Conservation (phyloP, 2,888 invertebrate species). For the Rugalucina vietnamica region DNA sequence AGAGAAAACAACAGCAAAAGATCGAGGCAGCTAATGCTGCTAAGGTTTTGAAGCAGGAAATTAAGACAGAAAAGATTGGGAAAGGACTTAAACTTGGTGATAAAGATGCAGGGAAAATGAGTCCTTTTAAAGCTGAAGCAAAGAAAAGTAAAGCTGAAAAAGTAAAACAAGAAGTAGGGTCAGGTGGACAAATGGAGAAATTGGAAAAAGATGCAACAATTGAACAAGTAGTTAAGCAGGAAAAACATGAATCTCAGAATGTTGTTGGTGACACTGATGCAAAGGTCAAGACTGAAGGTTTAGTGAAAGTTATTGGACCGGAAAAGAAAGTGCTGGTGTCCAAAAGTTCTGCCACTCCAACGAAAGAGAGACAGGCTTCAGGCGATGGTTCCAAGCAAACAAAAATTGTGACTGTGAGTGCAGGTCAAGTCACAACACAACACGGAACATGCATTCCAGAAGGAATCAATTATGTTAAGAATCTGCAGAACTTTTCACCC, state of each 20-base stretch:
- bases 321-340: background rate
- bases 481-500: background rate
- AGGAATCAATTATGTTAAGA: background rate
- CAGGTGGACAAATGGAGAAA: background rate
- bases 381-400: background rate
- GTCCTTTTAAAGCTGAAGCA: conserved; percentile 19
- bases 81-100: conserved; percentile 17
- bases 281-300: background rate
- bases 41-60: conserved; percentile 26
- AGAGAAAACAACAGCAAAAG: conserved; percentile 43
- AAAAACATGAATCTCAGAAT: conserved; percentile 1
- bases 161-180: background rate
- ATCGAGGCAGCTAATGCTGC: conserved; percentile 50
- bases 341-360: background rate
- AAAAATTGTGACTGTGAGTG: background rate
- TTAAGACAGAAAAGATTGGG: conserved; percentile 43
- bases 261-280: background rate
- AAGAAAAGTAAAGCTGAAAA: background rate
- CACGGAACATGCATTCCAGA: conserved; percentile 46
- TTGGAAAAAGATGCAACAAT: background rate
- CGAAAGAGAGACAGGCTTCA: background rate
- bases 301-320: background rate
- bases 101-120: conserved; percentile 25
- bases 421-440: background rate
- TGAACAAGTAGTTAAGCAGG: background rate